These are phyloP conservation scores for Lichenostomus cassidix DNA, from an alignment of 2,113 vertebrate species.

Conservation along the genomic window DNA sequence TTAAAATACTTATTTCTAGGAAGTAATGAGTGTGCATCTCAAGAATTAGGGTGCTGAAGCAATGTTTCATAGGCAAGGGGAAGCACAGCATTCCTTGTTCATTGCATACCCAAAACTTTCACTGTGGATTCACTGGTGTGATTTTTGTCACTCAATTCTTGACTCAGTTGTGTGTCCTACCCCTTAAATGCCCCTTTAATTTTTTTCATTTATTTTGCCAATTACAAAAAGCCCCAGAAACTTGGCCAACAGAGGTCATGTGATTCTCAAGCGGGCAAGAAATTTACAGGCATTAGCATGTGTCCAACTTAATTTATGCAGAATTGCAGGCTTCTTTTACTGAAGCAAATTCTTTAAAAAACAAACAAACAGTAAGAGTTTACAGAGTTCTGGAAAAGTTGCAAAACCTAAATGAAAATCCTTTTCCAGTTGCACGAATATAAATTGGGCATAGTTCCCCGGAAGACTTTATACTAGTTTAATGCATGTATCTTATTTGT, in stretches of 20 bases:
- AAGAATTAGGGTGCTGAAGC: neutral
- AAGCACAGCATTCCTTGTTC: neutral
- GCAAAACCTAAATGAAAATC: conserved; percentile 10
- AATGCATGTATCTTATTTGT: neutral
- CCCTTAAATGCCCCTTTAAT: fast-evolving
- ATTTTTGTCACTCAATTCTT: neutral
- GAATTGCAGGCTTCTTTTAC: neutral
- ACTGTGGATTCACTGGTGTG: neutral
- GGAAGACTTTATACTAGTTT: neutral
- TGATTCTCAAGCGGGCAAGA: neutral
- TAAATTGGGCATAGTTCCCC: conserved; percentile 10
- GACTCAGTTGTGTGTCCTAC: neutral
- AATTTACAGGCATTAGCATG: neutral
- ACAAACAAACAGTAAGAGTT: neutral
- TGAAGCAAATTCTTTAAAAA: neutral
- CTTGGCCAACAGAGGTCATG: neutral
- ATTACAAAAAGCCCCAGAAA: neutral
- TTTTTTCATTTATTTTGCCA: neutral
- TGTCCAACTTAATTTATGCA: neutral
- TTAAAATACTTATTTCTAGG: neutral
- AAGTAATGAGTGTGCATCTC: neutral
- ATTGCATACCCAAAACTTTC: fast-evolving
- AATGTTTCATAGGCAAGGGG: neutral
- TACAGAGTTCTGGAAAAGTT: neutral
- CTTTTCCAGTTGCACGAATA: neutral